Evolutionary conservation across 2,888 invertebrate species (phyloP).

Genomic region (Apamea crenata): DNA sequence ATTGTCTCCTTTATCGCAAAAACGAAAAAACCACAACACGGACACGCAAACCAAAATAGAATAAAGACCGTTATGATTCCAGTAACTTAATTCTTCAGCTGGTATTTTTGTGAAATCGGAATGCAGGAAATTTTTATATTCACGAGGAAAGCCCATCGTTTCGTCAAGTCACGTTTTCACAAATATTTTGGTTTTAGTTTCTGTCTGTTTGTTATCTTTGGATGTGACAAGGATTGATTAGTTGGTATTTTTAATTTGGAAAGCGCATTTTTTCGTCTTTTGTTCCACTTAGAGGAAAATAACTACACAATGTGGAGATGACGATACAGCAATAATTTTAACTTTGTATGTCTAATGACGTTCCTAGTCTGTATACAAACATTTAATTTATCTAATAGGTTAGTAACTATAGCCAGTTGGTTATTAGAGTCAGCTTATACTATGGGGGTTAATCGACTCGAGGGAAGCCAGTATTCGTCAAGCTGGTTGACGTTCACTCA

Average conservation of each 20-base stretch:
- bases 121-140: constrained; percentile 5
- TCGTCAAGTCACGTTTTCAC: constrained; percentile 21
- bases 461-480: too few relatives aligned
- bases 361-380: not conserved
- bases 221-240: constrained; percentile 41
- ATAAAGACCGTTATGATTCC: not conserved
- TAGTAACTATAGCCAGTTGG: too few relatives aligned
- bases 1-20: not conserved
- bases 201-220: constrained; percentile 24
- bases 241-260: constrained; percentile 26
- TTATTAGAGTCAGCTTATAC: too few relatives aligned
- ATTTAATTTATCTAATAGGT: not conserved
- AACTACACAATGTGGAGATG: not conserved
- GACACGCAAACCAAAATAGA: not conserved
- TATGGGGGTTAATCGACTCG: too few relatives aligned
- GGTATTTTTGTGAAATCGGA: constrained; percentile 11
- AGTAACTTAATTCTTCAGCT: constrained; percentile 23
- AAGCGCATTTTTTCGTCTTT: not conserved
- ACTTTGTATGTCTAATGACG: too few relatives aligned
- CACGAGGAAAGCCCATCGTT: not conserved
- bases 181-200: constrained; percentile 34
- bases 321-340: not conserved
- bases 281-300: constrained; percentile 4
- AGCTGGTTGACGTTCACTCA: too few relatives aligned
- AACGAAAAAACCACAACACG: not conserved